Evolutionary conservation across 1,140 invertebrate species (phyloP), one percentile per base, ranked within the genome.

Genomic region (Semibalanus balanoides): DNA sequence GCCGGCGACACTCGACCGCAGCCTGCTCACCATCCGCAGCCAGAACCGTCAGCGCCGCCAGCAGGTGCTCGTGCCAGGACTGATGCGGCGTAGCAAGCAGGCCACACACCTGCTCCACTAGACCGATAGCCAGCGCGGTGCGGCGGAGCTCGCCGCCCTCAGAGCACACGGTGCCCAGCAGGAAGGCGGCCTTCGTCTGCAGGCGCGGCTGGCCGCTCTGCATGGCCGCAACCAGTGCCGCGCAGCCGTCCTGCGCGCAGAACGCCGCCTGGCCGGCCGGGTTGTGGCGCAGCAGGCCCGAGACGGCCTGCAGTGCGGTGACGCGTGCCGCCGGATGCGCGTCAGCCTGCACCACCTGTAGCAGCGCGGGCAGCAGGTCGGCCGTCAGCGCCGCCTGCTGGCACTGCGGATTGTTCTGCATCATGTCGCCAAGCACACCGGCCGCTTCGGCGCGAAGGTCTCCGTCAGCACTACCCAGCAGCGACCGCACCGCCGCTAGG

Each of bases 351-450:
- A 72, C 70, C 70, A 72, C 28, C 70, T 72, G 0, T 19, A 72
- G 29, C 70, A 72, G 70, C 28, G 3, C 3, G 3, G 70, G 70
- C n/a, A 72, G 70, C 70, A 72, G 70, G 29, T 30, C 70, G 29
- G 28, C 28, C 29, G 22, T 9, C 70, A 72, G 7, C 28, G 29
- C 28, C 70, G 70, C 70, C 11, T n/a, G 70, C 70, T 72, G 70
- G 29, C 70, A 72, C 9, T 72, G 70, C 70, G 70, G 70, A n/a
- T 72, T 72, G 28, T 72, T 72, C 70, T 72, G 70, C 70, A 72
- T 3, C 70, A 72, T 72, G 29, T 72, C 70, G 70, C 11, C 70
- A 3, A 72, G 28, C 28, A 72, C 70, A 9, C 70, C 70, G 70
- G 25, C 70, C 9, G 70, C 70, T 3, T 11, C 29, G 28, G n/a